Evolutionary conservation across 2,797 vertebrate genomes (phyloP).

Genomic region (Girardinus metallicus): DNA sequence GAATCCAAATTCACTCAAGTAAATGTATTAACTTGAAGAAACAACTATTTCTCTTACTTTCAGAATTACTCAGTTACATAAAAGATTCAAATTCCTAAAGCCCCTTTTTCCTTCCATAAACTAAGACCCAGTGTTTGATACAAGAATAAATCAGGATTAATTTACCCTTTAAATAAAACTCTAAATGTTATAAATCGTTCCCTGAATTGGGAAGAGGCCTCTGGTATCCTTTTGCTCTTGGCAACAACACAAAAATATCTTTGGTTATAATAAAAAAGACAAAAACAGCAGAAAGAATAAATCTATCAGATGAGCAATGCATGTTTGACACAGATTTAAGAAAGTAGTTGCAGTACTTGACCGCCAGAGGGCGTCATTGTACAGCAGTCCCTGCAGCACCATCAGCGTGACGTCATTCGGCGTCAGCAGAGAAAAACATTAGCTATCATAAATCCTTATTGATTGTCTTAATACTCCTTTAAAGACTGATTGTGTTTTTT

Average conservation of each 20-base stretch:
- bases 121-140: slow-evolving; percentile 77
- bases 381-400: slow-evolving; percentile 48
- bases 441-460: background rate
- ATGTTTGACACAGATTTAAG: slow-evolving; percentile 54
- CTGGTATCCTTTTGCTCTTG: slow-evolving; percentile 75
- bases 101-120: slow-evolving; percentile 39
- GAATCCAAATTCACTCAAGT: background rate
- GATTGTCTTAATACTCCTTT: background rate
- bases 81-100: slow-evolving; percentile 1
- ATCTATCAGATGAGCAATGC: slow-evolving; percentile 19
- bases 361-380: slow-evolving; percentile 68
- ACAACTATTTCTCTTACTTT: too few species aligned
- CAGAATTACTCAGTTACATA: background rate
- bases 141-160: slow-evolving; percentile 59
- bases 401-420: slow-evolving; percentile 64
- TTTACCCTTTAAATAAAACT: slow-evolving; percentile 72
- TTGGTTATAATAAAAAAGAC: slow-evolving; percentile 73
- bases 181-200: slow-evolving; percentile 40
- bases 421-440: slow-evolving; percentile 28
- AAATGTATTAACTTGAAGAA: too few species aligned
- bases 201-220: slow-evolving; percentile 55
- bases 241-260: slow-evolving; percentile 78
- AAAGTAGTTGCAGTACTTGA: slow-evolving; percentile 56
- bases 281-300: slow-evolving; percentile 40
- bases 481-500: background rate